Percentiles rank a stretch among this genome's conserved stretches.
Conservation (phyloP, 2,797 vertebrate species). For the Falco peregrinus region DNA sequence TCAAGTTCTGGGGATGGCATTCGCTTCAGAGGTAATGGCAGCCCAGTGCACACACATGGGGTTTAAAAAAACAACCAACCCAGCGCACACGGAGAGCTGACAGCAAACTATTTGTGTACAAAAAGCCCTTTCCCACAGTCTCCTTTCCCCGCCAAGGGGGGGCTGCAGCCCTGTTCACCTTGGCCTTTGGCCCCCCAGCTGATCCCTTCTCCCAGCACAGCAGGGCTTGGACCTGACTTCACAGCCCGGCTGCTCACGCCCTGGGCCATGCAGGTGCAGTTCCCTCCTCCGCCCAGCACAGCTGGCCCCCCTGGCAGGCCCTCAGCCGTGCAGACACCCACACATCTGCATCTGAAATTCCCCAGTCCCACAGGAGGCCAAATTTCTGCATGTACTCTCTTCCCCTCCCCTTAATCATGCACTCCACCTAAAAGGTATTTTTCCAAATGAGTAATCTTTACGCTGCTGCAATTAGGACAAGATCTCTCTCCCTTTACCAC, state of each 20-base stretch:
- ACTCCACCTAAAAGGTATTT: not conserved
- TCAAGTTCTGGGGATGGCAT: not conserved
- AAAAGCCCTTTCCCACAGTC: not conserved
- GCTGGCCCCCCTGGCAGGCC: not conserved
- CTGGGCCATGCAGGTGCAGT: not conserved
- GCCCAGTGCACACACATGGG: not conserved
- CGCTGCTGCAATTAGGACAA: not conserved
- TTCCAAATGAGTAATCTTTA: not conserved
- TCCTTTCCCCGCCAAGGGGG: too few species aligned
- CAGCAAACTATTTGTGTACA: not conserved
- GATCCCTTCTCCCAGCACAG: not conserved
- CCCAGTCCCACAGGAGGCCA: not conserved
- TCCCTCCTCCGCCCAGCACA: not conserved
- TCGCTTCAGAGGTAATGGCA: not conserved
- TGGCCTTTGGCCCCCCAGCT: not conserved
- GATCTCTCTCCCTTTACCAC: not conserved
- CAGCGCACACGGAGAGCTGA: not conserved
- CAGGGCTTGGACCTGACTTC: not conserved
- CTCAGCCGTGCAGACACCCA: not conserved
- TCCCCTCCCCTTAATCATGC: not conserved
- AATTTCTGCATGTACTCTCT: not conserved
- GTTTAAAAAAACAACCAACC: not conserved
- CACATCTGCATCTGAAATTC: not conserved
- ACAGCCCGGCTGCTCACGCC: fast-evolving
- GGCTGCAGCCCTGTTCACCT: fast-evolving